phyloP scores from a whole-genome alignment of 1,140 invertebrate genomes.

The Ectropis grisescens region DNA sequence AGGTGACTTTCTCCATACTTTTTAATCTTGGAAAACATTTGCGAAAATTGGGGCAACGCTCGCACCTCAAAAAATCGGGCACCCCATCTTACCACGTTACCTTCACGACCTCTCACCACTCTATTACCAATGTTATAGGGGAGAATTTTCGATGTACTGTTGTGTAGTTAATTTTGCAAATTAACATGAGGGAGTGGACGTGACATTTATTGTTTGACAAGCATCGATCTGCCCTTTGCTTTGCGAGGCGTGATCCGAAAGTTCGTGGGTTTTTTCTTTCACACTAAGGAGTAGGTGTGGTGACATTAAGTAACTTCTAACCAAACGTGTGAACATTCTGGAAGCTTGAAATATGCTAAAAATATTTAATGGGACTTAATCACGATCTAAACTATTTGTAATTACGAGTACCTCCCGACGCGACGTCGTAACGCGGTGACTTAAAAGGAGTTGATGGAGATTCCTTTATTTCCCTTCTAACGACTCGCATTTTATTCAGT shows the following conservation, averaged over 20 bases:
- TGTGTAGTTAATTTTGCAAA: slow-evolving; percentile 14
- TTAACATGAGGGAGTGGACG: slow-evolving; percentile 50
- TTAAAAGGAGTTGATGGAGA: too few relatives aligned
- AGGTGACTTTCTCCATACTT: background rate
- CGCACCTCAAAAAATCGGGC: slow-evolving; percentile 56
- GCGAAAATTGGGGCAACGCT: slow-evolving; percentile 49
- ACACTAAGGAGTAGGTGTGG: slow-evolving; percentile 7
- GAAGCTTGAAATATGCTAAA: too few relatives aligned
- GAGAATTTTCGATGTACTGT: background rate
- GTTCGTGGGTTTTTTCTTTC: slow-evolving; percentile 34
- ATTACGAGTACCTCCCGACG: too few relatives aligned
- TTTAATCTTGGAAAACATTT: slow-evolving; percentile 38
- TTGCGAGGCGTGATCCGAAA: slow-evolving; percentile 48
- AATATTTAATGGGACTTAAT: too few relatives aligned
- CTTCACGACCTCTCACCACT: too few relatives aligned
- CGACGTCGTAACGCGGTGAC: too few relatives aligned
- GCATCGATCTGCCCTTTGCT: slow-evolving; percentile 63
- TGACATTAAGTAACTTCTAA: too few relatives aligned
- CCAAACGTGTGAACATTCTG: too few relatives aligned
- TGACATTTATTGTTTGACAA: slow-evolving; percentile 69
- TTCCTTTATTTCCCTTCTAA: too few relatives aligned
- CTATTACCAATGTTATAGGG: slow-evolving; percentile 1
- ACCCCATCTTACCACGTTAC: too few relatives aligned
- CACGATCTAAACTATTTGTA: too few relatives aligned
- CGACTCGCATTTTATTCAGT: too few relatives aligned